Base-by-base conservation (phyloP, 2,888 invertebrate species). In the Agriopis aurantiaria region DNA sequence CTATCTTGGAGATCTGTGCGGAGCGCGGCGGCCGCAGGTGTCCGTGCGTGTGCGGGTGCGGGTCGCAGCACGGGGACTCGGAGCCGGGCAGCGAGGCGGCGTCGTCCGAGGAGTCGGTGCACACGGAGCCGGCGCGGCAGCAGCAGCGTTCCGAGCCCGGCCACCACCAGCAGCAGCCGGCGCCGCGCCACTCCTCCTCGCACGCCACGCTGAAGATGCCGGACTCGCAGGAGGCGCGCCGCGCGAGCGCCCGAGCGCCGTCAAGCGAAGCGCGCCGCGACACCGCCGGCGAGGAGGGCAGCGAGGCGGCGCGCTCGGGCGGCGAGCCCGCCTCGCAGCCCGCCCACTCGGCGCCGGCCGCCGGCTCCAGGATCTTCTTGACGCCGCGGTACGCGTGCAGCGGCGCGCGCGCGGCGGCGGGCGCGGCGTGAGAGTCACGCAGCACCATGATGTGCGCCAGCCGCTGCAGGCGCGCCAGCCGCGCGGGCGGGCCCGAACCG, bases 191-290 rank as follows among this genome's bases (percentile, higher is more conserved):
- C 74, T 96, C 95, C 85, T 97, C 97, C 85, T 97, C 97, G 82
- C 97, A 97, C 74, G 97, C 97, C 80, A 97, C 97, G 66, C 97
- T 97, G 95, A 97, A 98, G 86, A 98, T 98, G 23, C 98, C 98
- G 78, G 97, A 97, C 88, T 98, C 98, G 87, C 98, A 98, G 23
- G 98, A 98, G 53, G 97, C 98, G 57, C 98, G 95, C 17, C 98
- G 84, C 75, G 76, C 88, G 68, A 78, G 82, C 77, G 72, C 79
- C 71, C 74, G 71, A 68, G 40, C 48, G 79, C 80, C 71, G 78
- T 88, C 80, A 56, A 83, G 79, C 57, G 78, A 78, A 77, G 85
- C 86, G 68, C 90, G 82, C 3, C 90, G 81, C 43, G 82, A 82
- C 40, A 88, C 82, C 6, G 87, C 87, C 23, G 93, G 93, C 63